Base-by-base conservation (phyloP, 1,140 invertebrate species). In the Lepeophtheirus salmonis region DNA sequence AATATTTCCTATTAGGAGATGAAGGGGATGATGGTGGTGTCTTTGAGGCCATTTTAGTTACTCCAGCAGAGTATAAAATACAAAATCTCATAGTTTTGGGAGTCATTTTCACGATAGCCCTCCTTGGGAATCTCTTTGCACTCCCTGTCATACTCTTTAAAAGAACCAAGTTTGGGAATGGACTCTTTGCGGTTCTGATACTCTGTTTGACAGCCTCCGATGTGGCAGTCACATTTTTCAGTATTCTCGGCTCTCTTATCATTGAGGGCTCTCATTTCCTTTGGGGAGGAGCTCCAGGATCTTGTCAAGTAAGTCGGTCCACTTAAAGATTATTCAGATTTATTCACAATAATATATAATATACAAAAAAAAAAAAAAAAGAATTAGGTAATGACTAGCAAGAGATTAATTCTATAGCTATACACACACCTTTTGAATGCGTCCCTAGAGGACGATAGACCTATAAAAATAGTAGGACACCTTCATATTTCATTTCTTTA, bases 151-250 rank as follows among this genome's bases (percentile, higher is more conserved):
- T 54, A 3, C 23, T 54, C 10, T 54, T 54, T 13, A 20, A 24
- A 23, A 14, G 52, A n/a, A 54, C 52, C 17, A 54, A 54, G 23
- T 54, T 54, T 23, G 52, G 52, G 18, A 54, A 54, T 24, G 52
- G 52, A 16, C 22, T 54, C 17, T 54, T 54, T 54, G 52, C 52
- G 13, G 52, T 54, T 14, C 52, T 54, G 17, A 54, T 54, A 21
- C 52, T 54, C 2, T 54, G 52, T 20, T 20, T 54, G 14, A 54
- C 52, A 16, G 18, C 23, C 18, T 21, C 18, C n/a, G 52, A 54
- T 20, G 52, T 54, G 17, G 52, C 52, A 14, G 52, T 54, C n/a
- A 54, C 23, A 23, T 54, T 54, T 16, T 54, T 54, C 23, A 54
- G 52, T 54, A 24, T 54, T 54, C 21, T 54, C 13, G 52, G 52